phyloP scores from a whole-genome alignment of 1,140 invertebrate species.

The Nephila pilipes region DNA sequence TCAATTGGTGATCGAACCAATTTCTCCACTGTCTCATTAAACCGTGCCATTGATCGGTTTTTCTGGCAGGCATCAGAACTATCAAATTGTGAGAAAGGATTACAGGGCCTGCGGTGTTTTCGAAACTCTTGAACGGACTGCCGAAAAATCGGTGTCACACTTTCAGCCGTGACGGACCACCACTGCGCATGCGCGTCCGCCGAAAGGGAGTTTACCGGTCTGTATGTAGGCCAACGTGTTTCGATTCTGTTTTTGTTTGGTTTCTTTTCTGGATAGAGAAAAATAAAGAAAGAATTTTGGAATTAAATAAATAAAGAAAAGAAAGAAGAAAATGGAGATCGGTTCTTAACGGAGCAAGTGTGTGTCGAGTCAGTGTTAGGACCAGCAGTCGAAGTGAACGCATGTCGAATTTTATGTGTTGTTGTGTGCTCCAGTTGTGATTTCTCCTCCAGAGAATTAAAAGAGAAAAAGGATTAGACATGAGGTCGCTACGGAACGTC shows the following conservation, averaged over 20 bases:
- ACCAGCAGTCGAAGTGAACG: conserved; percentile 26
- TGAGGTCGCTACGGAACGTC: conserved; percentile 51
- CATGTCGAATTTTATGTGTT: conserved; percentile 58
- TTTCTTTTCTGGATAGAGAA: conserved; percentile 20
- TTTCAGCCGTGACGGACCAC: conserved; percentile 50
- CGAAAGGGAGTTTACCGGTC: conserved; percentile 74
- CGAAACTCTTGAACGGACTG: conserved; percentile 7
- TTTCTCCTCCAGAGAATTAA: background rate
- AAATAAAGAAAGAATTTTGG: background rate
- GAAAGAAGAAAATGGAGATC: conserved; percentile 46
- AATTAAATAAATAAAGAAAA: conserved; percentile 46
- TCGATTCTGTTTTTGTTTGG: conserved; percentile 7
- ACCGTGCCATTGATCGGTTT: background rate
- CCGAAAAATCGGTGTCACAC: conserved; percentile 67
- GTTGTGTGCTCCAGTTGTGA: conserved; percentile 59
- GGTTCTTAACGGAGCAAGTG: background rate
- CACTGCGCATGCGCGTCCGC: conserved; percentile 65
- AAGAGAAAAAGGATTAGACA: conserved; percentile 53
- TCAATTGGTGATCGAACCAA: background rate
- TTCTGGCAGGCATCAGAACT: background rate
- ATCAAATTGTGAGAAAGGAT: background rate
- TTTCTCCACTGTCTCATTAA: background rate
- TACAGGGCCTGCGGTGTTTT: background rate
- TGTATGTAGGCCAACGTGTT: conserved; percentile 73
- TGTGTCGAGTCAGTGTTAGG: background rate